Evolutionary conservation across 2,888 invertebrate genomes (phyloP), one percentile per base, ranked within the genome.

Genomic region (Eupithecia subumbrata): DNA sequence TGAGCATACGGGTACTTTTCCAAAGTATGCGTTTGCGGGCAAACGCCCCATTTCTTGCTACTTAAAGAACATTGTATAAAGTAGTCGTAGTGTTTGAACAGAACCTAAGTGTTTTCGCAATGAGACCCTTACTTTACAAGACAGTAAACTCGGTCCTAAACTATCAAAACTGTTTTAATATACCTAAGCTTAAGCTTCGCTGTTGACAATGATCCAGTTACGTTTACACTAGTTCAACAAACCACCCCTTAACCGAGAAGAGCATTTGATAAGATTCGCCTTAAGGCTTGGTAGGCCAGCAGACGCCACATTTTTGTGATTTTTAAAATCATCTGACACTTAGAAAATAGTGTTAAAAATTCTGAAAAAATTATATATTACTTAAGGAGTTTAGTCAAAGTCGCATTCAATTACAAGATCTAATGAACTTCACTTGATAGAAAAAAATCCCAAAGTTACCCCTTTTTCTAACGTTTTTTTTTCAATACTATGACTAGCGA

Each of bases 101-200:
- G 11, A 67, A 40, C 66, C n/a, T n/a, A 52, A 52, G 37, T 56
- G 34, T 52, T 52, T 56, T n/a, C 3, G n/a, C 25, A 56, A 70
- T 22, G 52, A 43, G 67, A 34, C 34, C n/a, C 66, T 56, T 37
- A 68, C 68, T 68, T 52, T 66, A 69, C 45, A 67, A 67, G 66
- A 67, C 56, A 68, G 48, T 56, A 40, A 73, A 71, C 71, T 48
- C 9, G 70, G 74, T 74, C 72, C 74, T 72, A 70, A 77, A 74
- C 77, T 74, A 69, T 68, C 76, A 70, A 68, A 72, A 74, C 66
- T 72, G 66, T 71, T 72, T 68, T 52, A 45, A 70, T 64, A 45
- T 66, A 72, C 48, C 48, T 37, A 52, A 14, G 48, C 40, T 12
- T 71, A 40, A 56, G 60, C 60, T 22, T 12, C 60, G 14, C 40